phyloP scores from a whole-genome alignment of 1,140 invertebrate genomes.

The Philotrypesis tridentata region DNA sequence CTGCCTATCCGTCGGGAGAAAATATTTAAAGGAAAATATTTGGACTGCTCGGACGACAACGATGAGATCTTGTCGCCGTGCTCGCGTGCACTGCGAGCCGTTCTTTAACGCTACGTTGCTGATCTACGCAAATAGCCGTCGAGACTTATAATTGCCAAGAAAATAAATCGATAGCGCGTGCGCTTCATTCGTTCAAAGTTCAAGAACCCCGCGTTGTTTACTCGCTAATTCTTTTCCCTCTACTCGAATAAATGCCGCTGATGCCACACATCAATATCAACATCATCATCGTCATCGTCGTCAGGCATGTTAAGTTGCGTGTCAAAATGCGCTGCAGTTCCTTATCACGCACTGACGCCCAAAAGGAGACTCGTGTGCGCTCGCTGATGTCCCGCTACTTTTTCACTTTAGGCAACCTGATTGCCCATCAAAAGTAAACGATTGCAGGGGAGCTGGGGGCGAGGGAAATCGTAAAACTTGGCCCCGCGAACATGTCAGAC shows the following conservation, averaged over 20 bases:
- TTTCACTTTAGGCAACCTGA: neutral
- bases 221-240: conserved; percentile 19
- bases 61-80: neutral
- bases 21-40: conserved; percentile 55
- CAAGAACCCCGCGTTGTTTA: neutral
- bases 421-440: neutral
- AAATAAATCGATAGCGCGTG: neutral
- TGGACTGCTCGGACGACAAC: conserved; percentile 39
- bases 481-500: neutral
- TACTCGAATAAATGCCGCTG: conserved; percentile 24
- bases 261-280: too few species aligned
- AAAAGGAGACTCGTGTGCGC: neutral
- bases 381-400: too few species aligned
- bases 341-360: neutral
- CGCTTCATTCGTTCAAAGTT: neutral
- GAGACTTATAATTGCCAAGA: neutral
- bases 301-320: neutral
- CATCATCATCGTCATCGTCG: too few species aligned
- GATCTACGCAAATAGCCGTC: neutral
- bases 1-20: conserved; percentile 12
- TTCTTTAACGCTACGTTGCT: neutral
- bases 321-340: conserved; percentile 20
- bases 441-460: neutral
- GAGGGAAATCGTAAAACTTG: neutral
- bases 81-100: too few species aligned